Evolutionary conservation across 1,140 invertebrate genomes (phyloP), one percentile per base, ranked within the genome.

Genomic region (Tachypleus tridentatus): DNA sequence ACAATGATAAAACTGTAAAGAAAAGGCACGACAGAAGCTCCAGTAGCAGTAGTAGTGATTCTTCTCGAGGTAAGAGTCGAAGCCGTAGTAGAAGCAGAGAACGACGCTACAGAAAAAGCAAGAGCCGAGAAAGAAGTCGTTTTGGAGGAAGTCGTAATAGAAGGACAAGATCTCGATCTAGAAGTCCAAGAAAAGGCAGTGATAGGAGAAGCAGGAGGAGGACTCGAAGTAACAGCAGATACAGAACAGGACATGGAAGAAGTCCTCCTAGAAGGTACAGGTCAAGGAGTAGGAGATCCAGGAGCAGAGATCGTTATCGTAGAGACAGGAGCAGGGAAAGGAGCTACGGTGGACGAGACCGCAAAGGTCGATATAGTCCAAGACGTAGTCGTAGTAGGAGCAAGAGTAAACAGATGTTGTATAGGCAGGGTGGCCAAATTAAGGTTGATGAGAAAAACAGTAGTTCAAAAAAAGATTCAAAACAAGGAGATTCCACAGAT

Each of bases 141-240:
- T 53, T 57, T 29, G 48, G 51, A 6, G 58, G 56, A 50, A 64
- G 59, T 8, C 48, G n/a, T n/a, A 58, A 57, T 59, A 60, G 57
- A 9, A 60, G 63, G 29, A 64, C 51, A 50, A 62, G 66, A 66
- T 51, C 11, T 51, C 53, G 61, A 59, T 7, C n/a, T n/a, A 64
- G 58, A n/a, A 58, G 57, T 10, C 8, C 10, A 8, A 65, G 66
- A 51, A 62, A 63, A 60, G 58, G 56, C 5, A 9, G 7, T 29
- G 62, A 58, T 10, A 63, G 63, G 5, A 66, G 59, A 61, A 65
- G 60, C 49, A 11, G 57, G 60, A 68, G 59, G 62, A 62, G 60
- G 50, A 64, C 64, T 60, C 68, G 59, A 60, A 63, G 68, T 58
- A 54, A 58, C 29, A 29, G 29, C 29, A 29, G 29, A 29, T 29